phyloP scores from a whole-genome alignment of 2,113 vertebrate species.

The Hepsetus odoe region DNA sequence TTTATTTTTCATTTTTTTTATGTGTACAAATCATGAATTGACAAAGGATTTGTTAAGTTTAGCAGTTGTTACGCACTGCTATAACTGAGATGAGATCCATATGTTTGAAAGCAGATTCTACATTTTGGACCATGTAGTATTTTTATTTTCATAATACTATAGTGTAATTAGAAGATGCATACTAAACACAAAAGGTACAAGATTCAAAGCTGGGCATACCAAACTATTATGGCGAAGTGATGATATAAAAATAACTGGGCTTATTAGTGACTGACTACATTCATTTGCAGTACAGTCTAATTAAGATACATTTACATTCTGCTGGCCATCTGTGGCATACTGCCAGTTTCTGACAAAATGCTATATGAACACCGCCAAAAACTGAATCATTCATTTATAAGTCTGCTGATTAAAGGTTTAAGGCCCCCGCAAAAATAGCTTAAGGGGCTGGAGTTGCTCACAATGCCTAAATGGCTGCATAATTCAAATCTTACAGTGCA shows the following conservation, averaged over 20 bases:
- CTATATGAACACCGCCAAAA: constrained; percentile 20
- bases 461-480: neutral
- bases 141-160: neutral
- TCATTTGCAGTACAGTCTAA: constrained; percentile 1
- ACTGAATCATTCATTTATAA: constrained; percentile 37
- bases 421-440: neutral
- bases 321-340: constrained; percentile 6
- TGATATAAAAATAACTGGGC: neutral
- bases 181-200: neutral
- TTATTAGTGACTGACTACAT: neutral
- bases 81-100: neutral
- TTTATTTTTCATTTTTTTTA: too few relatives aligned
- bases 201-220: neutral
- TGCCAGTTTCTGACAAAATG: constrained; percentile 30
- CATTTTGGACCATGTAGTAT: neutral
- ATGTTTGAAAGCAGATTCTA: too few relatives aligned
- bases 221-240: neutral
- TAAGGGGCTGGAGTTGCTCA: neutral
- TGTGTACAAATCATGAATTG: neutral
- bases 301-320: neutral
- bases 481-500: neutral
- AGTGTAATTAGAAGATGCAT: neutral
- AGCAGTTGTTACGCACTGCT: neutral
- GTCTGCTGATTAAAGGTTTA: constrained; percentile 20
- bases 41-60: neutral